Base-by-base conservation (phyloP, 2,113 vertebrate species). In the Pipra filicauda region DNA sequence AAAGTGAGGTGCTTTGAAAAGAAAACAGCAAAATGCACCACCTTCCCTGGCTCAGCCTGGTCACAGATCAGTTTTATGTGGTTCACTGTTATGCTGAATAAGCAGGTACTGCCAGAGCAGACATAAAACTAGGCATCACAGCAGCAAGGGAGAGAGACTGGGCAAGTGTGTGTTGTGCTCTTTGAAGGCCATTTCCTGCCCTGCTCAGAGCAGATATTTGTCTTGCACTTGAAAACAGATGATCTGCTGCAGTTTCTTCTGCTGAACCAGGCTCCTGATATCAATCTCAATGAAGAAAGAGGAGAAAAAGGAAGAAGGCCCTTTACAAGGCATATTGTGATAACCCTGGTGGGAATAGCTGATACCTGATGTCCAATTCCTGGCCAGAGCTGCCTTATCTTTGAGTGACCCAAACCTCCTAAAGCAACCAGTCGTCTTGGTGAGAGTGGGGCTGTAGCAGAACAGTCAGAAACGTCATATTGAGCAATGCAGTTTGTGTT, bases 51-150 rank as follows among this genome's bases (percentile, higher is more conserved):
- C 91, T 93, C 57, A 85, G 65, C 57, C 73, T 90, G 79, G 41
- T 91, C 70, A 44, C 88, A 88, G 91, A 70, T 94, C 74, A 75
- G 74, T 92, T 96, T 96, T 70, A 92, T 96, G 95, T 91, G 91
- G 95, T 92, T 88, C 62, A 22, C 30, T 37, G 46, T 77, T 91
- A 27, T 78, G 96, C 95, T 96, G 92, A 97, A 72, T 93, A 95
- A 97, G 95, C 71, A 8, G 88, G 67, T 91, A 67, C 80, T 71
- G 79, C 76, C 3, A 30, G 75, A 88, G 93, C 74, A 93, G 94
- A 96, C 91, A 65, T 85, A 74, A 95, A 94, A 87, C 64, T 78
- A 94, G 92, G 83, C 46, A 89, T 93, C 62, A 35, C 4, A 84
- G 76, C 83, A 94, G 76, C 76, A 46, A 92, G 65, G 61, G 80